Conservation (phyloP, 2,797 vertebrate species). For the Eupleurogrammus muticus region DNA sequence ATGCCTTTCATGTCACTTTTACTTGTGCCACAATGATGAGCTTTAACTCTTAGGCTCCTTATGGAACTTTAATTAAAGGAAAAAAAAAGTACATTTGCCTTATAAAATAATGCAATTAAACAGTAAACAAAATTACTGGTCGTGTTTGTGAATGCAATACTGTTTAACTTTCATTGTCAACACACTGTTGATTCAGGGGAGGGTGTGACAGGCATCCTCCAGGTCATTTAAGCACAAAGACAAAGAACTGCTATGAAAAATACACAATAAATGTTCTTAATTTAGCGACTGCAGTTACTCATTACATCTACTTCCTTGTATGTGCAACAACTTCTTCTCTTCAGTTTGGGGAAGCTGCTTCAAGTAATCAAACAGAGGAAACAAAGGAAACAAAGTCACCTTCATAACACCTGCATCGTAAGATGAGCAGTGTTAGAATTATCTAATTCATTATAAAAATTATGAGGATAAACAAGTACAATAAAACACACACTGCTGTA, state of each 20-base stretch:
- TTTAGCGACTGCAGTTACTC: not conserved
- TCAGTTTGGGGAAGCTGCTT: not conserved
- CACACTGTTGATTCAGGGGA: not conserved
- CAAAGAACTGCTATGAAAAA: not conserved
- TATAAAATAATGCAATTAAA: not conserved
- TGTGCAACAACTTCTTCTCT: not conserved
- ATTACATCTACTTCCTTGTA: not conserved
- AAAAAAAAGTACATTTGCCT: not conserved
- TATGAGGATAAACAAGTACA: too few species aligned
- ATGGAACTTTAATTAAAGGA: not conserved
- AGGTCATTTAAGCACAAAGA: not conserved
- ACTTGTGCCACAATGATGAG: too few species aligned
- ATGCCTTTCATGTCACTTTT: not conserved
- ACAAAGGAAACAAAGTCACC: not conserved
- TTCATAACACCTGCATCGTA: not conserved
- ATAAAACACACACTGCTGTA: not conserved
- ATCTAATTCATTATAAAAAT: not conserved
- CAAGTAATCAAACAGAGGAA: not conserved
- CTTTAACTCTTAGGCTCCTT: not conserved
- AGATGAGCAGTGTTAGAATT: not conserved
- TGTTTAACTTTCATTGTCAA: constrained; percentile 16
- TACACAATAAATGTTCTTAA: not conserved
- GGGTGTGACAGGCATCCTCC: not conserved
- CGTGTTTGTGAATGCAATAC: not conserved
- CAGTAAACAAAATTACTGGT: too few species aligned